Base-by-base conservation (phyloP, 1,140 invertebrate species). In the Magallana ariakensis region DNA sequence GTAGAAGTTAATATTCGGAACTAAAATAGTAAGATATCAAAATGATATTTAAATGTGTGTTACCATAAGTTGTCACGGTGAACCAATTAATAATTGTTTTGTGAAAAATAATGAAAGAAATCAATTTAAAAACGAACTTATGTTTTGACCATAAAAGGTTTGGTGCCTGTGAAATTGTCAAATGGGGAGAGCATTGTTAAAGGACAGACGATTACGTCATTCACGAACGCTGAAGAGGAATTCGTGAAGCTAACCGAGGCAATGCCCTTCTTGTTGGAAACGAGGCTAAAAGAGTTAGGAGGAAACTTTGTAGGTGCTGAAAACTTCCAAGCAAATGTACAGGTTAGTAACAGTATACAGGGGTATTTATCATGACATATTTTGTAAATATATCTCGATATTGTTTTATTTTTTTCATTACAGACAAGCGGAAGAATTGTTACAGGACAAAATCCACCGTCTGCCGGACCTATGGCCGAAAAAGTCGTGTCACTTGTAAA, bases 181-280 rank as follows among this genome's bases (percentile, higher is more conserved):
- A 89, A 90, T 56, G 91, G 92, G 15, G 83, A 91, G 11, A 46
- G 60, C 10, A 85, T 93, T 8, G n/a, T 93, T 0, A 90, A 92
- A 81, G 91, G 89, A 8, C 86, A 89, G 54, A 91, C 82, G 3
- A 87, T 92, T 26, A 93, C 92, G 6, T 85, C 55, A n/a, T 93
- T 93, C 84, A 91, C 89, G 16, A 91, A 93, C 82, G 82, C 56
- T 5, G 92, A 93, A 82, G 92, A 93, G 85, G 90, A 90, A 3
- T 87, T 88, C 0, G 87, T 93, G 16, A 33, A 89, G 1, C 82
- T 93, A 26, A 83, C 82, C 1, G 19, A 85, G 8, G 88, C 33
- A 9, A 92, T 93, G 91, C 92, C 92, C 4, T 93, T 93, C 58
- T 85, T 90, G 80, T 84, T 93, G 19, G 91, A 93, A 85, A 92